Evolutionary conservation across 2,113 vertebrate species (phyloP).

Genomic region (Aegithalos caudatus): DNA sequence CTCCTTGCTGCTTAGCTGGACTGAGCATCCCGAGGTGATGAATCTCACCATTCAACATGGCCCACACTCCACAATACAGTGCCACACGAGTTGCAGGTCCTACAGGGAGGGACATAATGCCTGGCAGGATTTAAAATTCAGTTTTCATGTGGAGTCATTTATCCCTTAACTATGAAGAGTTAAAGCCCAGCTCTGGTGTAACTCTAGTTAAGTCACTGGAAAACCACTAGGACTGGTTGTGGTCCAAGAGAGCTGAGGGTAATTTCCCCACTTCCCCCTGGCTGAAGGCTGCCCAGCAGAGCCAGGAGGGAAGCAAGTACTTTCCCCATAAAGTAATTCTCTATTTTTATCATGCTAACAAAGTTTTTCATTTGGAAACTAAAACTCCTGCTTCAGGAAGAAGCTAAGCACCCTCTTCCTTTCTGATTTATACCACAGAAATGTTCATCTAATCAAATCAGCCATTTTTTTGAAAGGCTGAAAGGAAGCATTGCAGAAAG

Average conservation of each 20-base stretch:
- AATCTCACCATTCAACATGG: neutral
- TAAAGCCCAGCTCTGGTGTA: neutral
- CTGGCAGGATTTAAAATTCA: neutral
- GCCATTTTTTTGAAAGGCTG: neutral
- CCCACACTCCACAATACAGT: neutral
- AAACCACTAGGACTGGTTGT: neutral
- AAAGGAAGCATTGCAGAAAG: neutral
- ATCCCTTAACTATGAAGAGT: neutral
- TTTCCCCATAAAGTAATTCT: conserved; percentile 26
- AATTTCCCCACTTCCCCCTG: neutral
- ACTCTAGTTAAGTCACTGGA: neutral
- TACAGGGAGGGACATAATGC: neutral
- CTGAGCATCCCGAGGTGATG: neutral
- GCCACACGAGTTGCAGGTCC: neutral
- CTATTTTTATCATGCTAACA: conserved; percentile 14
- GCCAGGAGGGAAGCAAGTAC: neutral
- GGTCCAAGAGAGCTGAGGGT: neutral
- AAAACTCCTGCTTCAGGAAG: neutral
- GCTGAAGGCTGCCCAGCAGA: neutral
- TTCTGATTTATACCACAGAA: neutral
- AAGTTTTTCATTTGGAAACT: conserved; percentile 14
- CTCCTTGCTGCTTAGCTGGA: neutral
- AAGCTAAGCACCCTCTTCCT: neutral
- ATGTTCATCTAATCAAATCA: neutral
- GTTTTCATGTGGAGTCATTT: neutral